phyloP scores from a whole-genome alignment of 2,113 vertebrate species.

The Pituophis catenifer region DNA sequence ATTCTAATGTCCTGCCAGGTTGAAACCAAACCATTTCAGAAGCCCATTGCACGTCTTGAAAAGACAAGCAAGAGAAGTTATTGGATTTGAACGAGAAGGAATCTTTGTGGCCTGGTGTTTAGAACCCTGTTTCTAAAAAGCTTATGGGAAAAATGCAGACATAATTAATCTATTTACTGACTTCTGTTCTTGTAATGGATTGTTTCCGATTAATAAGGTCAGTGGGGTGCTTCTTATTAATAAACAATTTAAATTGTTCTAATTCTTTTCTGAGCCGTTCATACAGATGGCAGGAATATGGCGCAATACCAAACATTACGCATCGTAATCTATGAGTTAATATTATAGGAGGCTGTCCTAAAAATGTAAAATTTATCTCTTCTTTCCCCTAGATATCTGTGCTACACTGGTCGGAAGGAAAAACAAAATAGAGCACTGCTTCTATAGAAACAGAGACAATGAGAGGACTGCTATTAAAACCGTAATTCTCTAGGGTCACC shows the following conservation, averaged over 20 bases:
- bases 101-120: neutral
- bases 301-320: neutral
- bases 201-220: neutral
- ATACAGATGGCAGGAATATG: neutral
- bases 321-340: neutral
- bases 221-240: neutral
- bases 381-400: neutral
- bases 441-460: neutral
- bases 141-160: neutral
- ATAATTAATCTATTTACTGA: neutral
- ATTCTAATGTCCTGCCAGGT: neutral
- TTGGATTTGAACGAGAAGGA: neutral
- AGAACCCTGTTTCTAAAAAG: neutral
- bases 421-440: neutral
- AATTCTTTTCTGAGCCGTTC: neutral
- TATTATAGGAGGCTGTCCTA: neutral
- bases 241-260: neutral
- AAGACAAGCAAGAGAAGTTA: neutral
- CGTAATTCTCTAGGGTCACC: neutral
- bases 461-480: neutral
- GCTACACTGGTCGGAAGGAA: neutral
- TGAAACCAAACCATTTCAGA: neutral
- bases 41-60: neutral
- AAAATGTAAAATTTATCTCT: neutral
- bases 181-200: neutral